Base-by-base conservation (phyloP, 1,140 invertebrate genomes). In the Drosophila nikananu region DNA sequence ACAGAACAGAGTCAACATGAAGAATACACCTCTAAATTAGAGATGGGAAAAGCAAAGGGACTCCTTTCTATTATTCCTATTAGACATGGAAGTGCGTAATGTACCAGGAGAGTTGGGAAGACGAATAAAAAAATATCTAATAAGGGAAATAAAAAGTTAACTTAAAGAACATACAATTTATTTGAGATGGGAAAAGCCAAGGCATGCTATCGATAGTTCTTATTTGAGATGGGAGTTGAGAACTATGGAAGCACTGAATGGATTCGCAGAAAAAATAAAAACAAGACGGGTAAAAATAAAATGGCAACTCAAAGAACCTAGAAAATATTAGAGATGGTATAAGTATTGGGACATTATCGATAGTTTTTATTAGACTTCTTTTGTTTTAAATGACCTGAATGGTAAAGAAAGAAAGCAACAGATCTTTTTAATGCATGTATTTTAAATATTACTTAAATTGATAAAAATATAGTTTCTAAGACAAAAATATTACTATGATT, bases 21-120 rank as follows among this genome's bases (percentile, higher is more conserved):
- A 30, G 5, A 67, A 60, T 23, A 19, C 25, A 32, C 30, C 46
- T 62, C 15, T 5, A 32, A 61, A 32, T 15, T 44, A 59, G 32
- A 23, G 19, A 55, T 37, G 32, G 7, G 7, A 13, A 37, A 23
- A 37, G 21, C 13, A 6, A 37, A 23, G 8, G 52, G 15, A 37
- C 8, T 21, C 19, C 10, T 13, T 13, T 19, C 17, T 10, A 30
- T 52, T n/a, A 0, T 21, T 15, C 0, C 17, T 21, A 9, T 54
- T 54, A 21, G 19, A 55, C 15, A 23, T 17, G 32, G 15, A 54
- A 54, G 19, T 15, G 7, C 3, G 27, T 8, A 32, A 12, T 13
- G 4, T 5, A 1, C 1, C 2, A 21, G 7, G 10, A 2, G 2
- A 19, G 19, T 19, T 15, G 5, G 4, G 3, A 21, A 0, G 0